A percentile compares a stretch with the other conserved stretches of the same genome.
Evolutionary conservation across 2,113 vertebrate genomes (phyloP).

Genomic region (Rhabdomys dilectus): DNA sequence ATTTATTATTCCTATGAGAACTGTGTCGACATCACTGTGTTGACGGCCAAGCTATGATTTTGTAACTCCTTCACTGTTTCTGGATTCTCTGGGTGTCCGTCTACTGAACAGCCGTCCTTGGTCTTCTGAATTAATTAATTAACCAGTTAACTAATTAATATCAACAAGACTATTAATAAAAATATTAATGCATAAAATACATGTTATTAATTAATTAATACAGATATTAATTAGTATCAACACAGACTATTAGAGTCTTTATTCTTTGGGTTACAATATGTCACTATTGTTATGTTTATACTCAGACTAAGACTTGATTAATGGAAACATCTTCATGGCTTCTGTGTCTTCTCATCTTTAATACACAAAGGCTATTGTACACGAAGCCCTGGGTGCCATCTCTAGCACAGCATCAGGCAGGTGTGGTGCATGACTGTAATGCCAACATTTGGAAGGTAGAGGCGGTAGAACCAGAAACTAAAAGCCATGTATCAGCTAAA

Average conservation of each 20-base stretch:
- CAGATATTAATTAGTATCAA: not conserved
- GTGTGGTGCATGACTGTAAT: no score
- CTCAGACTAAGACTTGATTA: not conserved
- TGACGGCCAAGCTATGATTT: not conserved
- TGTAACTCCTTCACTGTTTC: not conserved
- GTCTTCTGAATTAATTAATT: not conserved
- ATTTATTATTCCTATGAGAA: not conserved
- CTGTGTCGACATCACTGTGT: not conserved
- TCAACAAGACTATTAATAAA: not conserved
- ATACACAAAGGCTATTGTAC: not conserved
- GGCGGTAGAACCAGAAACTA: not conserved
- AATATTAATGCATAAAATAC: not conserved
- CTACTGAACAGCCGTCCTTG: not conserved
- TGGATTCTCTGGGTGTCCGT: not conserved
- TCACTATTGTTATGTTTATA: not conserved
- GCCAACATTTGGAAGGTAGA: not conserved
- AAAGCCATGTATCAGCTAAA: not conserved
- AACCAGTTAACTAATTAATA: not conserved
- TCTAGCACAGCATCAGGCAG: not conserved
- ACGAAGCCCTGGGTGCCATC: not conserved
- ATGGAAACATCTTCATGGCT: not conserved
- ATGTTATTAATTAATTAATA: not conserved
- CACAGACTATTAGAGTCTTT: not conserved
- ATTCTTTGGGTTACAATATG: not conserved
- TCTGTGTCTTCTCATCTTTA: not conserved